These are phyloP conservation scores for Pao palembangensis DNA, from an alignment of 2,113 vertebrate species.

Conservation along the genomic window DNA sequence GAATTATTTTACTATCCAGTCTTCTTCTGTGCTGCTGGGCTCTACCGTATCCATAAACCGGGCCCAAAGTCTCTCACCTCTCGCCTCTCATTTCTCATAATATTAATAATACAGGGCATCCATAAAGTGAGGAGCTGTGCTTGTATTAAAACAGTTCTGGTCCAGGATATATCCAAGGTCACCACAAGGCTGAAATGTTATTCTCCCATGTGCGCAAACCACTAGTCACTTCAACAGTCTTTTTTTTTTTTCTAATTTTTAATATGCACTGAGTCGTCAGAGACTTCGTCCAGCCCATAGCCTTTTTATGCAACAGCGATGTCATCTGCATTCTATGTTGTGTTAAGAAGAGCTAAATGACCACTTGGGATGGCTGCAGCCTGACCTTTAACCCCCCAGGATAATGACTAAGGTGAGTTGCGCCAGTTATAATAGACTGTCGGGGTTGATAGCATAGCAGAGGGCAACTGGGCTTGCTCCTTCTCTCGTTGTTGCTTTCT, in stretches of 20 bases:
- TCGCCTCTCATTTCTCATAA: conserved; percentile 54
- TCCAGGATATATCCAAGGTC: conserved; percentile 61
- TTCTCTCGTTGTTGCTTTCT: conserved; percentile 16
- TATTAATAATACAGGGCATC: conserved; percentile 71
- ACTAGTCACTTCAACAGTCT: conserved; percentile 22
- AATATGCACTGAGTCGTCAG: conserved; percentile 53
- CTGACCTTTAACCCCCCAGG: conserved; percentile 67
- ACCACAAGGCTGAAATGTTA: conserved; percentile 54
- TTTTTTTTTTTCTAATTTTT: conserved; percentile 28
- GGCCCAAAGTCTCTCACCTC: conserved; percentile 50
- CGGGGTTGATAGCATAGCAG: conserved; percentile 61
- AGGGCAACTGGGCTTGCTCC: conserved; percentile 39
- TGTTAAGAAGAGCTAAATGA: conserved; percentile 78
- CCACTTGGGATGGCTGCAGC: conserved; percentile 63
- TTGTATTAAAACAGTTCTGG: conserved; percentile 60
- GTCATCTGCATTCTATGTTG: conserved; percentile 74
- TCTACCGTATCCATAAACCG: conserved; percentile 44
- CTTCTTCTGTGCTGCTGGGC: conserved; percentile 22
- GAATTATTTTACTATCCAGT: conserved; percentile 49
- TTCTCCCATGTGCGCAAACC: conserved; percentile 38
- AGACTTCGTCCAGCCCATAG: conserved; percentile 54
- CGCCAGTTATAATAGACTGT: conserved; percentile 68
- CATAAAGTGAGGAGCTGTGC: conserved; percentile 44
- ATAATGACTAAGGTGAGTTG: conserved; percentile 77
- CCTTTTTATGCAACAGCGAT: conserved; percentile 72